Evolutionary conservation across 1,140 invertebrate species (phyloP).

Genomic region (Pseudoatta argentina): DNA sequence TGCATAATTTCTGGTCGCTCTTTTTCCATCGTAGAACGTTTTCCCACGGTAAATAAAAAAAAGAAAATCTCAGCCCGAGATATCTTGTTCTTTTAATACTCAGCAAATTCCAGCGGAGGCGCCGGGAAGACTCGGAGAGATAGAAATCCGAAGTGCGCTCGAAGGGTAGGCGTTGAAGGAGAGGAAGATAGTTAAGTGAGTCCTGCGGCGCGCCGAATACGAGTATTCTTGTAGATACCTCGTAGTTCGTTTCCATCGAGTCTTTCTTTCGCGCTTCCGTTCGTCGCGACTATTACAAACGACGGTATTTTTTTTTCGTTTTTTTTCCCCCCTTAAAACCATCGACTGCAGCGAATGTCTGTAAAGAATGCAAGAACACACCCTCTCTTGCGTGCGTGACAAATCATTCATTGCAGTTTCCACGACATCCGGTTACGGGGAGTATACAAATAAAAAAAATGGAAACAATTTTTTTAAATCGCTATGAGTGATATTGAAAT

Average conservation of each 20-base stretch:
- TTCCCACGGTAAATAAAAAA: slow-evolving; percentile 48
- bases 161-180: slow-evolving; percentile 28
- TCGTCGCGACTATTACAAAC: neutral
- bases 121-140: neutral
- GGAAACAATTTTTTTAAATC: neutral
- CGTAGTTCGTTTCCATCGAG: slow-evolving; percentile 27
- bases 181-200: slow-evolving; percentile 46
- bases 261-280: neutral
- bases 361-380: slow-evolving; percentile 2
- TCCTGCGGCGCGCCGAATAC: slow-evolving; percentile 24
- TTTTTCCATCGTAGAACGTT: slow-evolving; percentile 6
- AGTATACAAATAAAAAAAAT: neutral
- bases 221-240: slow-evolving; percentile 27
- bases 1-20: slow-evolving; percentile 13
- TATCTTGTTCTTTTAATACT: slow-evolving; percentile 61
- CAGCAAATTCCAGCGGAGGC: slow-evolving; percentile 40
- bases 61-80: neutral
- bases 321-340: slow-evolving; percentile 13
- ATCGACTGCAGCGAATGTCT: neutral
- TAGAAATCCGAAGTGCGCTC: slow-evolving; percentile 40
- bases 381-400: neutral
- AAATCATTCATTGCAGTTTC: neutral
- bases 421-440: neutral
- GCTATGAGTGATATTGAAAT: neutral
- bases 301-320: neutral